phyloP scores from a whole-genome alignment of 2,888 invertebrate genomes.

The Phalangium opilio region DNA sequence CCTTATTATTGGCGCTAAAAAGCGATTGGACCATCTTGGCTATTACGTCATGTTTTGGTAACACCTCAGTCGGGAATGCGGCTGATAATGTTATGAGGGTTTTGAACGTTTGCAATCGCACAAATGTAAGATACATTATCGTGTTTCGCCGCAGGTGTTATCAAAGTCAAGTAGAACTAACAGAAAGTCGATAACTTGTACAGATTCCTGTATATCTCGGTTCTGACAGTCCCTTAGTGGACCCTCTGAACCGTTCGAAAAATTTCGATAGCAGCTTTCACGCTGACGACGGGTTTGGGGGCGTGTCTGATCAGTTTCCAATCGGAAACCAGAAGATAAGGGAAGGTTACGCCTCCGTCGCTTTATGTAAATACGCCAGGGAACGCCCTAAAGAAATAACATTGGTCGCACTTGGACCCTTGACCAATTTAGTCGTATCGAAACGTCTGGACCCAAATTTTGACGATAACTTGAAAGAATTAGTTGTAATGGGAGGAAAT shows the following conservation, averaged over 20 bases:
- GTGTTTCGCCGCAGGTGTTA: too few species aligned
- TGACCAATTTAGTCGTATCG: slow-evolving; percentile 35
- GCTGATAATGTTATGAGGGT: slow-evolving; percentile 45
- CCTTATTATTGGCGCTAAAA: slow-evolving; percentile 28
- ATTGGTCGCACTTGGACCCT: slow-evolving; percentile 30
- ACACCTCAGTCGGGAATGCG: slow-evolving; percentile 51
- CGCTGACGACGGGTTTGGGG: slow-evolving; percentile 18
- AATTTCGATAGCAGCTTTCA: not conserved
- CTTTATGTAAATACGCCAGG: slow-evolving; percentile 20
- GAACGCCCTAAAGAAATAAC: slow-evolving; percentile 25
- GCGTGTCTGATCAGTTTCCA: slow-evolving; percentile 17
- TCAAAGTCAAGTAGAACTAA: too few species aligned
- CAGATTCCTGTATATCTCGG: slow-evolving; percentile 26
- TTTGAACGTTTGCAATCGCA: slow-evolving; percentile 9
- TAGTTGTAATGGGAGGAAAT: slow-evolving; percentile 22
- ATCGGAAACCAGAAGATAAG: slow-evolving; percentile 19
- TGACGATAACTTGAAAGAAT: slow-evolving; percentile 16
- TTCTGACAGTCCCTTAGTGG: slow-evolving; percentile 20
- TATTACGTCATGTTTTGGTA: slow-evolving; percentile 59
- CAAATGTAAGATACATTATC: slow-evolving; percentile 7
- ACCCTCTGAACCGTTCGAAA: slow-evolving; percentile 1
- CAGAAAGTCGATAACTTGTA: not conserved
- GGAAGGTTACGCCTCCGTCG: slow-evolving; percentile 22
- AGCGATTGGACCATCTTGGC: slow-evolving; percentile 42
- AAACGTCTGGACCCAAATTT: slow-evolving; percentile 31